Evolutionary conservation across 2,888 invertebrate genomes (phyloP).

Genomic region (Drosophila austrosaltans): DNA sequence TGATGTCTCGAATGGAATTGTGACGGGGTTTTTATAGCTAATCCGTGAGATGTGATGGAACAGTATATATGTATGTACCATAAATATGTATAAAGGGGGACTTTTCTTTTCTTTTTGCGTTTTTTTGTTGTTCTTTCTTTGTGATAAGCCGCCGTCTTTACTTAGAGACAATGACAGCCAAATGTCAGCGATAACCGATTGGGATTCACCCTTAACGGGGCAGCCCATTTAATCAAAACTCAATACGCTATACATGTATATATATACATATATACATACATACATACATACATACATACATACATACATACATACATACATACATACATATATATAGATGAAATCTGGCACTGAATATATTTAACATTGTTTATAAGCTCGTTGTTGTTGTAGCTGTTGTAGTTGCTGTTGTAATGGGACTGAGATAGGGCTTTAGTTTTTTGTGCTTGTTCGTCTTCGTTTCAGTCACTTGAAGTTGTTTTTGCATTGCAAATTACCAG

Average conservation of each 20-base stretch:
- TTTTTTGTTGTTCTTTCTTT: conserved; percentile 3
- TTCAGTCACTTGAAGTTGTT: conserved; percentile 48
- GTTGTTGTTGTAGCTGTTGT: neutral
- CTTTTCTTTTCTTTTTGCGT: conserved; percentile 25
- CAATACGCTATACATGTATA: conserved; percentile 12
- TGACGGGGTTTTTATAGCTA: conserved; percentile 50
- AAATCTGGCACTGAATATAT: conserved; percentile 44
- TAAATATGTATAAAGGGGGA: conserved; percentile 20
- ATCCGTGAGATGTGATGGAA: conserved; percentile 3
- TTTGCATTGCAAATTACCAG: conserved; percentile 75
- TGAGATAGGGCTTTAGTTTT: conserved; percentile 21
- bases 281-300: neutral
- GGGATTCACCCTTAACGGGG: conserved; percentile 31
- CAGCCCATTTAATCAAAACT: conserved; percentile 34
- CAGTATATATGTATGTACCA: neutral
- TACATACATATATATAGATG: conserved; percentile 32
- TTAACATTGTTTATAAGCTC: conserved; percentile 40
- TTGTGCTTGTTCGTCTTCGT: too few relatives aligned
- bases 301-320: conserved; percentile 29
- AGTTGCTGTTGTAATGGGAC: neutral
- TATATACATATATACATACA: conserved; percentile 30
- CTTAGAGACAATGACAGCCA: conserved; percentile 27
- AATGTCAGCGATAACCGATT: conserved; percentile 48
- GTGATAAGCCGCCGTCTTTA: conserved; percentile 49
- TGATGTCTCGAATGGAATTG: conserved; percentile 44